A percentile compares a stretch with the other conserved stretches of the same genome.
These are phyloP conservation scores for Synergus japonicus DNA, from an alignment of 2,888 invertebrate genomes.

Conservation along the genomic window DNA sequence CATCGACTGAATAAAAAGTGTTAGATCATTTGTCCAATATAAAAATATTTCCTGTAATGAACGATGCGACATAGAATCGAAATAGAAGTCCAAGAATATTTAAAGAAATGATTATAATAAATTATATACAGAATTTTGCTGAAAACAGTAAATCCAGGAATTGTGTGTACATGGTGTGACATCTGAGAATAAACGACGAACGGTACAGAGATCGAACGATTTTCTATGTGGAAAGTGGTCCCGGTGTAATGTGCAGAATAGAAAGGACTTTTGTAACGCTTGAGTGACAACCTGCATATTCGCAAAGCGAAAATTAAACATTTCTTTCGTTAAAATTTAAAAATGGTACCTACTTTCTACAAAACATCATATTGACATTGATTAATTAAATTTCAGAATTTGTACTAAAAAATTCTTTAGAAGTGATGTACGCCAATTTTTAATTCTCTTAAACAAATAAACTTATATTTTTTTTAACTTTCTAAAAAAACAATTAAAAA, in stretches of 20 bases:
- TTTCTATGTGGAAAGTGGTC: conserved; percentile 44
- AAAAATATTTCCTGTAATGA: too few species aligned
- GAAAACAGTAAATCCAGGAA: neutral
- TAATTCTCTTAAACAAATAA: neutral
- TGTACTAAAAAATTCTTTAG: neutral
- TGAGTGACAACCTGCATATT: conserved; percentile 55
- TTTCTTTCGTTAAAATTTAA: neutral
- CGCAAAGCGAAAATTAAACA: conserved; percentile 51
- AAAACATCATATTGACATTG: conserved; percentile 19
- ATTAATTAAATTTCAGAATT: neutral
- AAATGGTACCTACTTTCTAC: neutral
- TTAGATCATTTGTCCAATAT: too few species aligned
- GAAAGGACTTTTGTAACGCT: conserved; percentile 58
- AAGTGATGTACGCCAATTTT: neutral
- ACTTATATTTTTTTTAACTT: neutral
- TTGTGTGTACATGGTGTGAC: neutral
- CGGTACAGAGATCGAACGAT: conserved; percentile 36
- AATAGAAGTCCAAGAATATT: too few species aligned
- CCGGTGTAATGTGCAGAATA: conserved; percentile 42
- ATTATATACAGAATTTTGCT: too few species aligned
- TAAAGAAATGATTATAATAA: too few species aligned
- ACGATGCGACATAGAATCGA: too few species aligned
- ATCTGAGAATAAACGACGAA: neutral
- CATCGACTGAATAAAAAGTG: neutral
- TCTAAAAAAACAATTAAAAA: neutral